Conservation (phyloP, 2,888 invertebrate species). For the Busseola fusca region DNA sequence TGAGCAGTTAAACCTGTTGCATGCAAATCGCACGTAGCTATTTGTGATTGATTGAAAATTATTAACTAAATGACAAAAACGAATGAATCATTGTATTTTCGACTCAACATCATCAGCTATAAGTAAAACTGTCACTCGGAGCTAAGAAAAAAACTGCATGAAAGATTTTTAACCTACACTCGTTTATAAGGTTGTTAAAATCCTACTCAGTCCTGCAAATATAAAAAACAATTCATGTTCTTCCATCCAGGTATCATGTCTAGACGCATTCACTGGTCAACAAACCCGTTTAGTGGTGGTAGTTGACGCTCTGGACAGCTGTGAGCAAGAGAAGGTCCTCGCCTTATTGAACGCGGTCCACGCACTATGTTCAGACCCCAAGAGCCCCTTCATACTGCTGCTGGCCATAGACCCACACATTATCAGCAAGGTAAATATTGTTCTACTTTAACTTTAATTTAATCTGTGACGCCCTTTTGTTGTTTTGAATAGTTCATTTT, state of each 20-base stretch:
- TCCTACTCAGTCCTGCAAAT: too few species aligned
- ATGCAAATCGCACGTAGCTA: background rate
- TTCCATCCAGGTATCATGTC: conserved; percentile 92
- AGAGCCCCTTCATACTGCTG: conserved; percentile 98
- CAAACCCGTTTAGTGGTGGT: conserved; percentile 98
- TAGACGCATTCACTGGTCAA: conserved; percentile 97
- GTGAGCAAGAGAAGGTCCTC: conserved; percentile 98
- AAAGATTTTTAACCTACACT: background rate
- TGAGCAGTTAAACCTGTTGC: background rate
- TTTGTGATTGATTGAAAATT: background rate
- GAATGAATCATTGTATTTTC: background rate
- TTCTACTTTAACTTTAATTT: background rate
- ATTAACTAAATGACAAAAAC: background rate
- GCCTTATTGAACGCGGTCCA: conserved; percentile 98
- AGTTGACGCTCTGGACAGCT: conserved; percentile 99
- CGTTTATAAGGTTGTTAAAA: background rate
- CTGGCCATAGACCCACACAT: conserved; percentile 99
- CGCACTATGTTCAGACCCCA: conserved; percentile 97
- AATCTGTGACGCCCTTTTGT: conserved; percentile 15
- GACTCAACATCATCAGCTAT: background rate
- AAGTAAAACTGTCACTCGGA: background rate
- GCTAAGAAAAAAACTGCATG: background rate
- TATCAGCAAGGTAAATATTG: conserved; percentile 94
- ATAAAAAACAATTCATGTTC: background rate
- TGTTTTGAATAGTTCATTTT: conserved; percentile 11